phyloP scores from a whole-genome alignment of 2,797 vertebrate species.

The Parauchenoglanis ngamensis region DNA sequence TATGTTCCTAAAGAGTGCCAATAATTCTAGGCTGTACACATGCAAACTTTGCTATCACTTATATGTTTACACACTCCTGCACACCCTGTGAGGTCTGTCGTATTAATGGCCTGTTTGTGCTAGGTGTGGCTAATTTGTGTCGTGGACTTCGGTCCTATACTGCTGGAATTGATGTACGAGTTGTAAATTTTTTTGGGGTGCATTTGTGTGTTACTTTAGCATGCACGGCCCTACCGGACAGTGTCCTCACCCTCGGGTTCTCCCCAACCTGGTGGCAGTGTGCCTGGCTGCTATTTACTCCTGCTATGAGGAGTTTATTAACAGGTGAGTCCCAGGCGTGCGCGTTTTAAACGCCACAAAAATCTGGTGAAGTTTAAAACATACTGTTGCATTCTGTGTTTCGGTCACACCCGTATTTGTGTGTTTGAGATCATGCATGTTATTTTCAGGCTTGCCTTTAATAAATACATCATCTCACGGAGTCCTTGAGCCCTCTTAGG shows the following conservation, averaged over 20 bases:
- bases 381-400: not conserved
- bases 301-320: constrained; percentile 99
- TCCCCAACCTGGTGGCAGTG: constrained; percentile 97
- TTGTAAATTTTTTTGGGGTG: not conserved
- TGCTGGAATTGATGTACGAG: not conserved
- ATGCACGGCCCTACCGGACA: constrained; percentile 98
- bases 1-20: not conserved
- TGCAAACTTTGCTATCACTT: not conserved
- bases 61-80: constrained; percentile 7
- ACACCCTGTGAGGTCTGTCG: constrained; percentile 31
- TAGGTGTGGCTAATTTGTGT: constrained; percentile 9
- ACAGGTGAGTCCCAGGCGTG: constrained; percentile 84
- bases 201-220: constrained; percentile 68
- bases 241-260: constrained; percentile 97
- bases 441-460: constrained; percentile 39
- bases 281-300: constrained; percentile 99
- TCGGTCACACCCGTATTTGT: not conserved
- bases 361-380: not conserved
- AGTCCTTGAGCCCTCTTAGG: constrained; percentile 1
- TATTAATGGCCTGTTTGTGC: constrained; percentile 37
- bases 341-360: not conserved
- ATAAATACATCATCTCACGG: constrained; percentile 43
- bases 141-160: not conserved
- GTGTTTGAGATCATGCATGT: not conserved
- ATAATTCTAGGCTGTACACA: not conserved